Percentiles rank a stretch among this genome's conserved stretches.
phyloP scores from a whole-genome alignment of 2,888 invertebrate species.

The Calameuta idolon region DNA sequence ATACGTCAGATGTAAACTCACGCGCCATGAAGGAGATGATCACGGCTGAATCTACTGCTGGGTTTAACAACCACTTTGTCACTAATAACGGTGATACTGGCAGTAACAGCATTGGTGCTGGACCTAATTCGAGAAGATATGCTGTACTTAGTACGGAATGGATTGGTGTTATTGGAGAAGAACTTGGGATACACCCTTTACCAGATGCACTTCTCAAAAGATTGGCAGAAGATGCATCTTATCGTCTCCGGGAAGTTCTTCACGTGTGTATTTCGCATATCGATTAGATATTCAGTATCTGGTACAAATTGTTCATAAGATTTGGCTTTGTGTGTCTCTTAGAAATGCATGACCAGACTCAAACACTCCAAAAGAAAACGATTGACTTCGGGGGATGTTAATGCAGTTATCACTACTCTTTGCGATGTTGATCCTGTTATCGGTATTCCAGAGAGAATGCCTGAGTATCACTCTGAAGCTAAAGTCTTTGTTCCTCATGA shows the following conservation, averaged over 20 bases:
- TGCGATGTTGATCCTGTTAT: slow-evolving; percentile 62
- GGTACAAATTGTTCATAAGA: not conserved
- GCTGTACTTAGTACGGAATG: slow-evolving; percentile 62
- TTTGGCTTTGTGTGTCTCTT: slow-evolving; percentile 20
- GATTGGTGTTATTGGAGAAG: slow-evolving; percentile 62
- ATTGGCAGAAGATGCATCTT: slow-evolving; percentile 63
- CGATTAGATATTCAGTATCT: not conserved
- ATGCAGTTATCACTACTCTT: slow-evolving; percentile 60
- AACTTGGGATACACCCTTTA: slow-evolving; percentile 60
- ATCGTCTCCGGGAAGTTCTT: slow-evolving; percentile 61
- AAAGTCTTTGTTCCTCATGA: slow-evolving; percentile 61
- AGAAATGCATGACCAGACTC: slow-evolving; percentile 64
- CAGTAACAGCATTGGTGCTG: slow-evolving; percentile 44
- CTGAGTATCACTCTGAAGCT: slow-evolving; percentile 60
- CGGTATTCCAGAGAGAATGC: slow-evolving; percentile 57
- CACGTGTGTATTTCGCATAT: slow-evolving; percentile 43
- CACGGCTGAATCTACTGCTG: slow-evolving; percentile 45
- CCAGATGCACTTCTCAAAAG: slow-evolving; percentile 56
- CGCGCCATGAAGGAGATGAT: slow-evolving; percentile 58
- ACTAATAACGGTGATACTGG: slow-evolving; percentile 56
- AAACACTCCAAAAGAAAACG: slow-evolving; percentile 60
- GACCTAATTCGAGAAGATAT: slow-evolving; percentile 53
- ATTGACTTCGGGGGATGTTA: slow-evolving; percentile 58
- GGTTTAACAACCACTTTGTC: slow-evolving; percentile 56
- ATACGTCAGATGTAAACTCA: not conserved